A percentile compares a stretch with the other conserved stretches of the same genome.
phyloP scores from a whole-genome alignment of 2,797 vertebrate species.

The Danio aesculapii region DNA sequence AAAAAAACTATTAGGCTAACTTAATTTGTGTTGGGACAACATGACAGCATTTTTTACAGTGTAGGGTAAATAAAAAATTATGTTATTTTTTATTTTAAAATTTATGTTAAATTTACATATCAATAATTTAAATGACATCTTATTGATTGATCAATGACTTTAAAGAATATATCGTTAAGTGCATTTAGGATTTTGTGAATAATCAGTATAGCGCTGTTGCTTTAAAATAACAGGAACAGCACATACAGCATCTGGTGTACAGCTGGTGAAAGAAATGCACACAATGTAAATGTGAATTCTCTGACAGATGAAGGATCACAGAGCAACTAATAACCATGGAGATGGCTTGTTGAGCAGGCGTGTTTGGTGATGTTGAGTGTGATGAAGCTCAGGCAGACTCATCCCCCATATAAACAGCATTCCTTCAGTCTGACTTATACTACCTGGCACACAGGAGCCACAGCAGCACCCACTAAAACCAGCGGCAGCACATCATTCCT shows the following conservation, averaged over 20 bases:
- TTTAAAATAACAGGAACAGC: background rate
- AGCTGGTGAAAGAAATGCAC: too few relatives aligned
- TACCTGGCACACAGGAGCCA: slow-evolving; percentile 56
- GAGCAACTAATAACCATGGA: slow-evolving; percentile 30
- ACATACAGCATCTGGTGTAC: background rate
- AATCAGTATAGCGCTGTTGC: background rate
- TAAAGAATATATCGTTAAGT: too few relatives aligned
- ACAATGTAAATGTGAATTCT: background rate
- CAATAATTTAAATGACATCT: too few relatives aligned
- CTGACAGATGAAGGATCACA: background rate
- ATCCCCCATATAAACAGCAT: slow-evolving; percentile 75
- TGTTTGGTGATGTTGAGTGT: slow-evolving; percentile 28
- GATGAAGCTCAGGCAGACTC: slow-evolving; percentile 59
- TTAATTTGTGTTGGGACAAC: too few relatives aligned
- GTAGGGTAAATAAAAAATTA: too few relatives aligned
- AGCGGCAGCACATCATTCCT: slow-evolving; percentile 31
- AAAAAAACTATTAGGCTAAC: too few relatives aligned
- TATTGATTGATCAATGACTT: too few relatives aligned
- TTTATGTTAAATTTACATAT: too few relatives aligned
- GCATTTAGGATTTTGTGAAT: background rate
- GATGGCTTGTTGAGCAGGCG: background rate
- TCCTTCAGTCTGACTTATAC: slow-evolving; percentile 65
- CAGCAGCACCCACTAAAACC: slow-evolving; percentile 24
- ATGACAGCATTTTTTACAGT: too few relatives aligned
- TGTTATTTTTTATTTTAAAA: too few relatives aligned